Conservation (phyloP, 2,888 invertebrate species). For the Drosophila subsilvestris region DNA sequence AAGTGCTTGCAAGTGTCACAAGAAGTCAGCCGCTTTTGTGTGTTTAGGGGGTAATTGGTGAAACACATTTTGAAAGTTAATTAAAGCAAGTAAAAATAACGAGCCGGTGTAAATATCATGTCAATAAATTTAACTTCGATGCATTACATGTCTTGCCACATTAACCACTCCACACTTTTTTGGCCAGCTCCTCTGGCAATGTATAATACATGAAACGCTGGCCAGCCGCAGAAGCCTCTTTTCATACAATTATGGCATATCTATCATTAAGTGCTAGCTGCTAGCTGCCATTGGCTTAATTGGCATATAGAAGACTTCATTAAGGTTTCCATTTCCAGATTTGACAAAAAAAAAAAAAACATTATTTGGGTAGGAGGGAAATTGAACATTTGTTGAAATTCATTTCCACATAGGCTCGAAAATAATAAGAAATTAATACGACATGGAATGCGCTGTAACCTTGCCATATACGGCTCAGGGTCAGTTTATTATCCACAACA, state of each 20-base stretch:
- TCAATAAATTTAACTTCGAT: not conserved
- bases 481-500: slow-evolving; percentile 48
- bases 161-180: slow-evolving; percentile 11
- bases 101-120: not conserved
- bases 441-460: slow-evolving; percentile 18
- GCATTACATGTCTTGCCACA: slow-evolving; percentile 3
- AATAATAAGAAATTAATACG: not conserved
- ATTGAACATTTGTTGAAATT: slow-evolving; percentile 16
- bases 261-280: slow-evolving; percentile 48
- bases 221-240: slow-evolving; percentile 14
- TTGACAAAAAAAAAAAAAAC: slow-evolving; percentile 20
- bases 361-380: slow-evolving; percentile 20
- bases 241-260: slow-evolving; percentile 40
- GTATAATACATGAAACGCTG: slow-evolving; percentile 57
- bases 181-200: slow-evolving; percentile 44
- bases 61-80: not conserved
- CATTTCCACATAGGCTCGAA: slow-evolving; percentile 15
- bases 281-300: slow-evolving; percentile 48
- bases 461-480: slow-evolving; percentile 58
- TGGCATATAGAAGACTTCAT: slow-evolving; percentile 71
- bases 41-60: not conserved
- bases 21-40: not conserved
- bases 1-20: not conserved
- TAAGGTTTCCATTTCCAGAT: slow-evolving; percentile 29
- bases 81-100: not conserved